Conservation (phyloP, 2,113 vertebrate genomes). For the Origma solitaria region DNA sequence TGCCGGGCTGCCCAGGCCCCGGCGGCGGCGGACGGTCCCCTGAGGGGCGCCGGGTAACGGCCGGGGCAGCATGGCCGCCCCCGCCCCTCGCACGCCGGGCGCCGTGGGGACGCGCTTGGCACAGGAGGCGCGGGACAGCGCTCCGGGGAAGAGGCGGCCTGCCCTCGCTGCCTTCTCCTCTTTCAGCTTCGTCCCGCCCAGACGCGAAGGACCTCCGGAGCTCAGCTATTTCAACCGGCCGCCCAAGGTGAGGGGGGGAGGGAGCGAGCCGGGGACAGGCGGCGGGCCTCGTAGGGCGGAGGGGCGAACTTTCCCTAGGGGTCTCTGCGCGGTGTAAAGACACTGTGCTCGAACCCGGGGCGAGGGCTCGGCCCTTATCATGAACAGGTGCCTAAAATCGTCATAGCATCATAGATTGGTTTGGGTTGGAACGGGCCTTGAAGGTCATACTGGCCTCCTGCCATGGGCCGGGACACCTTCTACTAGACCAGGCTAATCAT, state of each 20-base stretch:
- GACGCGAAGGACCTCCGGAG: conserved; percentile 48
- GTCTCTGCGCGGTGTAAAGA: fast-evolving
- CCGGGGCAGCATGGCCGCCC: neutral
- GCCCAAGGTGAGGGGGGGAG: neutral
- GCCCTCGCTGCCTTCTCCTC: conserved; percentile 18
- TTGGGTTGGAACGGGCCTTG: neutral
- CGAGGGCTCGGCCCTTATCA: neutral
- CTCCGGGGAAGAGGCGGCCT: neutral
- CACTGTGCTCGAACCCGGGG: fast-evolving
- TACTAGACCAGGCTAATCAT: too few relatives aligned
- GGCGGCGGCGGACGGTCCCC: neutral
- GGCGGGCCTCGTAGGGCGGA: fast-evolving
- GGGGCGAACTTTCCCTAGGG: fast-evolving
- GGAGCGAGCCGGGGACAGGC: fast-evolving
- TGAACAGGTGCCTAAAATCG: neutral
- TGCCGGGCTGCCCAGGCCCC: fast-evolving
- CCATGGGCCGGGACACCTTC: neutral
- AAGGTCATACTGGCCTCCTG: neutral
- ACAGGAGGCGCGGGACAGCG: neutral
- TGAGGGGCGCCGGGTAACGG: neutral
- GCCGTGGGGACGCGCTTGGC: neutral
- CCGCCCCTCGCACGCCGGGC: fast-evolving
- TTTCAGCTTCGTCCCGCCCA: conserved; percentile 54
- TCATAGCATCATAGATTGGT: neutral
- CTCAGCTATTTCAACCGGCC: conserved; percentile 59